Evolutionary conservation across 2,797 vertebrate species (phyloP), one percentile per base, ranked within the genome.

Genomic region (Melanogrammus aeglefinus): DNA sequence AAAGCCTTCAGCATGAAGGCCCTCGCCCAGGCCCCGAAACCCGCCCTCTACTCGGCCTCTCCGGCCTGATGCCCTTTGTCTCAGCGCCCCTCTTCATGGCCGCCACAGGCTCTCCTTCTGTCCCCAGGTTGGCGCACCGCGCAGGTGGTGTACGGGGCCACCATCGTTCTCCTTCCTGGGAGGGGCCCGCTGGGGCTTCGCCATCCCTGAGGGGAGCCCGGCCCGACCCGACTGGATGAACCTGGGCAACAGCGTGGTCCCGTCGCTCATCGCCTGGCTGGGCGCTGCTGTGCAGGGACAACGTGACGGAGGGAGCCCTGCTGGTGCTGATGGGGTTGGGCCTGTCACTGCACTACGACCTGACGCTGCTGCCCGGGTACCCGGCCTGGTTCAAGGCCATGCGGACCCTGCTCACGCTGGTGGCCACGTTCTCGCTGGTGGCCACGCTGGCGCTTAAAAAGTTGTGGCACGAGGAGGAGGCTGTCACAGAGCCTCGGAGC

Each of bases 121-220:
- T 79, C 95, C 96, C 0, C 86, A 95, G 76, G 79, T n/a, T 97
- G 80, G 97, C 95, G 0, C 96, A 88, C n/a, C 75, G 93, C 93
- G 79, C 97, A 98, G 83, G 41, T 98, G 27, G 89, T 88, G 1
- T 98, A 97, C 0, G 96, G 96, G 73, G 96, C 96, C 3, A 92
- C 82, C 0, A 94, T 97, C 1, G 89, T 96, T n/a, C 0, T 96
- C 97, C n/a, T 99, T 99, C 85, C 90, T 98, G 0, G 97, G 97
- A 79, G 97, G 97, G 16, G 90, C 95, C 69, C 96, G 96, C 36
- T 99, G 98, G 97, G 98, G 97, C 10, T 98, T 96, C 85, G 91
- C 96, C 72, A 87, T 98, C 73, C 96, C 96, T 0, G 94, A 95
- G 21, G 88, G 91, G 29, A 97, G 96, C 88, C 96, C 96, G 0